These are phyloP conservation scores for Campoletis sonorensis DNA, from an alignment of 1,140 invertebrate genomes.

Conservation along the genomic window DNA sequence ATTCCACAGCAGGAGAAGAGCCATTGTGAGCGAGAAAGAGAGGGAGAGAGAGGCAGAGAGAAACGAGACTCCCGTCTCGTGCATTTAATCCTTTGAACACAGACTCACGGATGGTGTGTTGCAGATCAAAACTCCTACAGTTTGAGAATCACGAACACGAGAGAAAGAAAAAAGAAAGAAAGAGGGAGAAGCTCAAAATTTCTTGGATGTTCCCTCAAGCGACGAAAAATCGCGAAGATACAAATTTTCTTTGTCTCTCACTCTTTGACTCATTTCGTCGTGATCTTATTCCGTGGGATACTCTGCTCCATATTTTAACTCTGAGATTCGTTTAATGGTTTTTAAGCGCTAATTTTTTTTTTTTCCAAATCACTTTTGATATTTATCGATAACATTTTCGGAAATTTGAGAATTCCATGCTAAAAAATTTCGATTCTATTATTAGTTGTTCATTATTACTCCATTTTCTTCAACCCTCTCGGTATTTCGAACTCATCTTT, in stretches of 20 bases:
- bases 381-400: no score
- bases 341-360: no score
- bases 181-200: constrained; percentile 59
- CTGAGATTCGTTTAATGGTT: neutral
- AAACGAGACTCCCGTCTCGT: constrained; percentile 6
- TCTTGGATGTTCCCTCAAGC: constrained; percentile 36
- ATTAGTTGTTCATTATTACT: no score
- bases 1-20: neutral
- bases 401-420: no score
- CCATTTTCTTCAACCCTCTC: no score
- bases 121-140: constrained; percentile 1
- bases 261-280: neutral
- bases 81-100: constrained; percentile 4
- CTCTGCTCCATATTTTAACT: neutral
- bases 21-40: neutral
- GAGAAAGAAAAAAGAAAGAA: no score
- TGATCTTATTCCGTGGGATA: neutral
- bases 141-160: neutral
- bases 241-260: no score
- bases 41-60: neutral
- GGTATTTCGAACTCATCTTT: no score
- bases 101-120: neutral
- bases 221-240: neutral
- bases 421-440: no score
- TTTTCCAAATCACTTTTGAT: no score